Conservation (phyloP, 2,888 invertebrate species). For the Troilus luridus region DNA sequence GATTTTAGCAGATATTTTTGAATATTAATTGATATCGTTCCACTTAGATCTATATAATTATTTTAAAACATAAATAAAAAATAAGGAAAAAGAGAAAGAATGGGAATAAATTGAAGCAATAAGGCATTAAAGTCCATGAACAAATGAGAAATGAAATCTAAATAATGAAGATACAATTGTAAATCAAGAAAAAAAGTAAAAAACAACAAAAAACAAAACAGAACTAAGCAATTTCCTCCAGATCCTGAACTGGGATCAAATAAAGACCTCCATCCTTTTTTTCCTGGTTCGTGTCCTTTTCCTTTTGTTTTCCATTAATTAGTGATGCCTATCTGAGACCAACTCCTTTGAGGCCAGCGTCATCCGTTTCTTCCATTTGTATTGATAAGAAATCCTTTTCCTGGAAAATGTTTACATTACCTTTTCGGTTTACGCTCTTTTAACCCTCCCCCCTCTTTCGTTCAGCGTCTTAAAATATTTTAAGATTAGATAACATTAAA, state of each 20-base stretch:
- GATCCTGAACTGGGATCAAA: neutral
- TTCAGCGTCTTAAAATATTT: neutral
- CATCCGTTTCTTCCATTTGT: neutral
- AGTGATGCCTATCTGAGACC: slow-evolving; percentile 24
- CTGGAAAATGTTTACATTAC: slow-evolving; percentile 7
- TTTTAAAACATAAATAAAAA: neutral
- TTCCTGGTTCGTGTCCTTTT: neutral
- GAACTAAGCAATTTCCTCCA: neutral
- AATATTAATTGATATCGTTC: too few species aligned
- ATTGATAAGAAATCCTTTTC: neutral
- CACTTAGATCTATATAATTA: neutral
- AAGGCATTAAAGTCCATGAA: neutral
- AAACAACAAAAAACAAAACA: neutral
- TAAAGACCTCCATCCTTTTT: slow-evolving; percentile 16
- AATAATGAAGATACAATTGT: slow-evolving; percentile 19
- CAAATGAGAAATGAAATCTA: neutral
- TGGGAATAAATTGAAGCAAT: neutral
- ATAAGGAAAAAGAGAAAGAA: neutral
- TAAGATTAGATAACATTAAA: too few species aligned
- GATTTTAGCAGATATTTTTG: too few species aligned
- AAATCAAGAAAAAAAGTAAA: neutral
- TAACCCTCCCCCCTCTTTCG: neutral
- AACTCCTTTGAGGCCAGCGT: neutral
- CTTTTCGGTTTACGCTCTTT: neutral
- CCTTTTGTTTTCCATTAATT: slow-evolving; percentile 26